Base-by-base conservation (phyloP, 2,888 invertebrate genomes). In the Leptura quadrifasciata region DNA sequence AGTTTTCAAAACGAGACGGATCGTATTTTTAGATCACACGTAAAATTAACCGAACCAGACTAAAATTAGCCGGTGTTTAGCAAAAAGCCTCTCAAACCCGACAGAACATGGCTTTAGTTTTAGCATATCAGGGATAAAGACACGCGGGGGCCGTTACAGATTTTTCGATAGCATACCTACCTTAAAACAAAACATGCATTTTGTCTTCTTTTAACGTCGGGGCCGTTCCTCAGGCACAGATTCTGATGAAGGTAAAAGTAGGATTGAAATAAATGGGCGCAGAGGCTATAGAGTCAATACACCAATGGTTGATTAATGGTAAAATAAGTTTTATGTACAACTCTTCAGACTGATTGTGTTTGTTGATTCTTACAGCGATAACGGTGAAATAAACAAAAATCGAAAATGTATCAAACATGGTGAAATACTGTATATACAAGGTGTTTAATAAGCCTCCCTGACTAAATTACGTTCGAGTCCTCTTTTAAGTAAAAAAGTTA, bases 61-160 rank as follows among this genome's bases (percentile, higher is more conserved):
- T 72, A 72, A 72, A 72, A 72, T 72, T 72, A 72, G 72, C 54
- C 72, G 72, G 65, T 20, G 63, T 64, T 57, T 54, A 54, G 52
- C 47, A 63, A 64, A 72, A 64, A 72, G 27, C 21, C 52, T 12
- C 12, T 57, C 21, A 17, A 47, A 70, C 17, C 21, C 21, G 60
- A 58, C 70, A 47, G 70, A 70, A 65, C 72, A 72, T 27, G 72
- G 24, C 24, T 72, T 72, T 72, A 65, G 65, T 72, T 72, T 72
- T 72, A 72, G 55, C 72, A 27, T 72, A 72, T 72, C 65, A 52
- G 47, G 60, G 47, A 47, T 47, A 47, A n/a, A 47, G 47, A 47
- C 47, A n/a, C 47, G 47, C 47, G 47, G 47, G 57, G 70, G 64
- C 65, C 57, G 72, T 52, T 64, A 72, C 72, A 65, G 58, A 64